Evolutionary conservation across 1,140 invertebrate genomes (phyloP).

Genomic region (Zaprionus vittiger): DNA sequence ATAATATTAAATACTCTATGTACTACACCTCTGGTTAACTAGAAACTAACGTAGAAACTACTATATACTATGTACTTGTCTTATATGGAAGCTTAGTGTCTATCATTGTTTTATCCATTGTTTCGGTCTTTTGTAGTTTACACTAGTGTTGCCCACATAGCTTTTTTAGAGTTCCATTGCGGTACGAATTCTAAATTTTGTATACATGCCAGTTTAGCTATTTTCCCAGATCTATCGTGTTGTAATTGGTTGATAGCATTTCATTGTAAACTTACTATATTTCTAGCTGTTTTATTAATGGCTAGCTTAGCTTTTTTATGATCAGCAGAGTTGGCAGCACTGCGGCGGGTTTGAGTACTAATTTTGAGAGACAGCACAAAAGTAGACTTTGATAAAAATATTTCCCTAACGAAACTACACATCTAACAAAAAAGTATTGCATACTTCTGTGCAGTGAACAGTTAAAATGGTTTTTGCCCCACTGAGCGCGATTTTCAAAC

Average conservation of each 20-base stretch:
- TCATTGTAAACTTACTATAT: neutral
- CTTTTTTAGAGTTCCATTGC: too few species aligned
- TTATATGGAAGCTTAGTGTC: slow-evolving; percentile 23
- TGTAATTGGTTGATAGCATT: too few species aligned
- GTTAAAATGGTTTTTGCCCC: too few species aligned
- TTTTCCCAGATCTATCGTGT: too few species aligned
- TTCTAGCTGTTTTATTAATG: neutral
- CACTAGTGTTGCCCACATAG: too few species aligned
- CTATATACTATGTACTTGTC: neutral
- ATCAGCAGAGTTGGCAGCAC: too few species aligned
- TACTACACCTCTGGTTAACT: neutral
- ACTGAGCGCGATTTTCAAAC: too few species aligned
- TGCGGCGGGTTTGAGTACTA: slow-evolving; percentile 7
- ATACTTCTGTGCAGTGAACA: slow-evolving; percentile 18
- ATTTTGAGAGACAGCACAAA: slow-evolving; percentile 30
- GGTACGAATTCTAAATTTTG: too few species aligned
- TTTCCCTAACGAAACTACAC: neutral
- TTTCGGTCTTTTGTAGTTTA: neutral
- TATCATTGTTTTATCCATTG: neutral
- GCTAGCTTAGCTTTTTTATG: too few species aligned
- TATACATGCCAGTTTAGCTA: too few species aligned
- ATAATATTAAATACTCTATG: neutral
- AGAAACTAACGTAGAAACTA: neutral
- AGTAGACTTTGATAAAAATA: slow-evolving; percentile 27
- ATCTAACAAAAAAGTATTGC: slow-evolving; percentile 1